Evolutionary conservation across 2,113 vertebrate genomes (phyloP).

Genomic region (Pseudois nayaur): DNA sequence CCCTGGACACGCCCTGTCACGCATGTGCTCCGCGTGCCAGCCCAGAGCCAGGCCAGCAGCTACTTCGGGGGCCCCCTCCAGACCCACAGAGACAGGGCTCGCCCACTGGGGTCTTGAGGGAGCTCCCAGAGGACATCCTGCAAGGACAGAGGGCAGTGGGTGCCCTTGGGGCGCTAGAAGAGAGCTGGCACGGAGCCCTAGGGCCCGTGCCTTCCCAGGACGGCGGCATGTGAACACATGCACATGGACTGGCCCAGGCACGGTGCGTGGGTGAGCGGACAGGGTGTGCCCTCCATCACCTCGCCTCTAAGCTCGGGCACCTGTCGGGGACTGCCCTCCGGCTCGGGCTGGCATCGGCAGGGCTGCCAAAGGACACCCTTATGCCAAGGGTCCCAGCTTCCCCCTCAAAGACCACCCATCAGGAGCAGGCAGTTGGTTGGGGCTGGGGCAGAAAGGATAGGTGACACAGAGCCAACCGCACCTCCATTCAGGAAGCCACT

Average conservation of each 20-base stretch:
- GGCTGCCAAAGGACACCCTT: background rate
- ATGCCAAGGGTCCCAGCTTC: constrained; percentile 7
- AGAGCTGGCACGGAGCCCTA: background rate
- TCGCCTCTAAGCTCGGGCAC: constrained; percentile 29
- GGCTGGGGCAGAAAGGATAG: background rate
- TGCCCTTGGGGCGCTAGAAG: background rate
- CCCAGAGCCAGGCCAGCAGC: background rate
- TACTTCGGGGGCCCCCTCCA: constrained; percentile 37
- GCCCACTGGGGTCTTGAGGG: constrained; percentile 5
- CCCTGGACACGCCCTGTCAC: constrained; percentile 67
- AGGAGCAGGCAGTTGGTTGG: background rate
- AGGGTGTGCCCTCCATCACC: constrained; percentile 55
- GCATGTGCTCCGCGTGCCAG: constrained; percentile 57
- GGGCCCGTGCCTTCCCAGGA: constrained; percentile 1
- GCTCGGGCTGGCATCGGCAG: background rate
- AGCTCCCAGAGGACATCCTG: background rate
- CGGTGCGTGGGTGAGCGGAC: constrained; percentile 37
- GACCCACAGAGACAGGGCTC: background rate
- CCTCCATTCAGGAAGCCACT: background rate
- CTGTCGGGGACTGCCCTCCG: constrained; percentile 37
- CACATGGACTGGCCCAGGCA: constrained; percentile 11
- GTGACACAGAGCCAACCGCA: background rate
- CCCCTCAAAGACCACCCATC: background rate
- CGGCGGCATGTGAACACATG: constrained; percentile 41
- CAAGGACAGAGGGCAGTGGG: background rate